Evolutionary conservation across 30 jellyfish, hydroid and myxozoan genomes (phyloP), one percentile per base, ranked within the genome.

Genomic region (Aurelia sp.): DNA sequence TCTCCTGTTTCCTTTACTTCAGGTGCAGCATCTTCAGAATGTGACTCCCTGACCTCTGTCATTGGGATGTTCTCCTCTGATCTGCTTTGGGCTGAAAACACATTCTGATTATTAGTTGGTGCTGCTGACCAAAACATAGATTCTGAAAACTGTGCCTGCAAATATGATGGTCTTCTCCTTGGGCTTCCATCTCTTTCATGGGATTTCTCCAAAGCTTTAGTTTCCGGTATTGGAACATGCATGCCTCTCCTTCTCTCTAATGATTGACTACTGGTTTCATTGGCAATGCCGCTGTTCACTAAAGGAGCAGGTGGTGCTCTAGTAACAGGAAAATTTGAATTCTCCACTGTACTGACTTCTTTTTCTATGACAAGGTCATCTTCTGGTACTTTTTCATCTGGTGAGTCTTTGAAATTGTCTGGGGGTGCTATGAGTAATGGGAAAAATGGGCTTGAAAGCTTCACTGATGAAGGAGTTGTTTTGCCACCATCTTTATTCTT

Each of bases 111-210:
- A 19, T 57, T 44, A 60, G 37, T 62, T 60, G 58, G 22, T 78
- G 85, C 7, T 40, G 70, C 96, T 9, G 87, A 4, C 90, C 86
- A 78, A 53, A 87, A 87, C 50, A 87, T 59, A 27, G 86, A 47
- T 21, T 78, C 92, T 27, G 96, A 71, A 66, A 74, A 62, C 62
- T 92, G 98, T 12, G 98, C 98, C 40, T 84, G 88, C 20, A 87
- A 64, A 77, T 93, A 93, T 6, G 98, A 93, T 53, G 98, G 96
- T 10, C 98, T 85, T 58, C 98, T 67, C 31, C 97, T 75, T 52
- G 97, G 97, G 62, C 93, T 89, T 27, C 86, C 97, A 82, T 89
- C 87, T 19, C 89, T 75, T 27, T 81, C 93, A 23, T 74, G 88
- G 12, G 80, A 62, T 65, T 78, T 78, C 20, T 78, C 89, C 7